Conservation (phyloP, 2,113 vertebrate genomes). For the Oryzias curvinotus region DNA sequence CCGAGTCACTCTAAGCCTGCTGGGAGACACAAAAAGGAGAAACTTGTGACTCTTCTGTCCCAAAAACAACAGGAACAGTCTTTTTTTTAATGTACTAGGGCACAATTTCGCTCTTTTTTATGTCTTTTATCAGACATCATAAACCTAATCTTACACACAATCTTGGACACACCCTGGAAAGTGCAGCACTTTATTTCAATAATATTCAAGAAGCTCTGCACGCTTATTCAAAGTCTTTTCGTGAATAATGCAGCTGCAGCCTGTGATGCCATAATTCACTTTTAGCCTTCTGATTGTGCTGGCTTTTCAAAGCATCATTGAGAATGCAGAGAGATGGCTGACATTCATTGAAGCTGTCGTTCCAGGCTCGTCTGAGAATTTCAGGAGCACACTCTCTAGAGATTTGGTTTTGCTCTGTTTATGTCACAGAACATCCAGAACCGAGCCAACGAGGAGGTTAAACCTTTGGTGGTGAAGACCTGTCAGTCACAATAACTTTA, state of each 20-base stretch:
- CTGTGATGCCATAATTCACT: constrained; percentile 37
- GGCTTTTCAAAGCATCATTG: constrained; percentile 29
- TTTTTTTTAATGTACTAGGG: constrained; percentile 7
- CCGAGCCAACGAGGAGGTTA: constrained; percentile 17
- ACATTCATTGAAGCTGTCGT: constrained; percentile 26
- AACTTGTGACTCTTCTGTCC: constrained; percentile 22
- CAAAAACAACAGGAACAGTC: constrained; percentile 10
- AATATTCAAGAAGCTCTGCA: constrained; percentile 8
- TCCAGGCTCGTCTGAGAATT: background rate
- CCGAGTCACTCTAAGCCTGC: background rate
- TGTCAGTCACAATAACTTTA: constrained; percentile 49
- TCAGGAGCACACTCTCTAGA: constrained; percentile 4
- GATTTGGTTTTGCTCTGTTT: constrained; percentile 37
- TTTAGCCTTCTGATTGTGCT: constrained; percentile 47
- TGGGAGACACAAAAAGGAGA: background rate
- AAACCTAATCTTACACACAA: constrained; percentile 11
- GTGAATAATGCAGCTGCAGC: constrained; percentile 12
- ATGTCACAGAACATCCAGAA: constrained; percentile 14
- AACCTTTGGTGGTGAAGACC: constrained; percentile 37
- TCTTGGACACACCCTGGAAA: constrained; percentile 17
- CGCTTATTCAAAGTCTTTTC: background rate
- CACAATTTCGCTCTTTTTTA: constrained; percentile 16
- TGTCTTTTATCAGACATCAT: background rate
- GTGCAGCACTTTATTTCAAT: background rate
- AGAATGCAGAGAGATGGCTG: constrained; percentile 51